Evolutionary conservation across 2,113 vertebrate genomes (phyloP), one percentile per base, ranked within the genome.

Genomic region (Gallinago paraguaiae): DNA sequence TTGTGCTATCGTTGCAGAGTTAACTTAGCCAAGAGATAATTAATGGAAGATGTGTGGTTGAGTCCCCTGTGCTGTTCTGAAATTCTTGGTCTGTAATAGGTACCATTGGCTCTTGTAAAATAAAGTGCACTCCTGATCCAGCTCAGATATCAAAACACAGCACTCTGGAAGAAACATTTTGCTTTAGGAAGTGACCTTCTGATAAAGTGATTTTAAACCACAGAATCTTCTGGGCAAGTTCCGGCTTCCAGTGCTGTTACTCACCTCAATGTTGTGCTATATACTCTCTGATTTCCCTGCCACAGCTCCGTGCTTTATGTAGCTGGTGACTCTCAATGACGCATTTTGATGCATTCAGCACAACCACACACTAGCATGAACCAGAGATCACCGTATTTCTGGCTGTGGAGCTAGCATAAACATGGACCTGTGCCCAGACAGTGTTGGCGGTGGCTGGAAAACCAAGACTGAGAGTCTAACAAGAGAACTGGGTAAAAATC

Each of bases 371-470:
- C 88, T 64, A 90, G 63, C 53, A 65, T 37, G 63, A 94, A 89
- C 80, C 83, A 95, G 88, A 91, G 77, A 85, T 89, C 31, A 60
- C 93, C 93, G 59, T 95, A 95, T 92, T 96, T 92, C 94, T 96
- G 95, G 91, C 86, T 94, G 77, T 76, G 71, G 96, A 96, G 91
- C 84, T 92, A 72, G 45, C 85, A 67, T 91, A 96, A 97, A 95
- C 93, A 93, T 93, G 95, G 95, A 79, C 37, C 54, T 59, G 74
- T 92, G 96, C 96, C 96, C 86, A 97, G 93, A 92, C 77, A 93
- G 83, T 79, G 91, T 11, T 95, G 90, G 91, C 54, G 0, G 89
- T 85, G 91, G 74, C 82, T 94, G 57, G 84, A 95, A 95, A 92
- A 92, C 87, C 91, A 94, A 91, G 72, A 68, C 51, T 81, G 46